Evolutionary conservation across 1,140 invertebrate genomes (phyloP).

Genomic region (Drosophila persimilis): DNA sequence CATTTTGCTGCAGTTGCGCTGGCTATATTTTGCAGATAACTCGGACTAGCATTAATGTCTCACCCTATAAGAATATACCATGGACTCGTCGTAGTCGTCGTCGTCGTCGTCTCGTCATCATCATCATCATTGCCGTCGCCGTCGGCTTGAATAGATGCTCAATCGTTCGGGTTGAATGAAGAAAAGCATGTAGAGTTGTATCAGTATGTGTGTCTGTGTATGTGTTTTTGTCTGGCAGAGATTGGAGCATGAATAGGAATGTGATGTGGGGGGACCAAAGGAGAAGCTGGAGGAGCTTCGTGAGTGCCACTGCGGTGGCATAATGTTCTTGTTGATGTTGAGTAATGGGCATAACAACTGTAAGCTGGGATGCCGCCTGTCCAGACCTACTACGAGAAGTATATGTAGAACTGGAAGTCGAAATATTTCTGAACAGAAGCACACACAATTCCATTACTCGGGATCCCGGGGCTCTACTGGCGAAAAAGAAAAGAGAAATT

Average conservation of each 20-base stretch:
- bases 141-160: constrained; percentile 72
- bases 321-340: constrained; percentile 81
- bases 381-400: constrained; percentile 43
- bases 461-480: too few species aligned
- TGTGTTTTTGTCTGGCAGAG: constrained; percentile 35
- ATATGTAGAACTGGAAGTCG: constrained; percentile 28
- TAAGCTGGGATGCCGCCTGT: constrained; percentile 60
- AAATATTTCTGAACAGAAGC: constrained; percentile 36
- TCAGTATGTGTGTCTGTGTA: constrained; percentile 19
- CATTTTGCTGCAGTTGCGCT: too few species aligned
- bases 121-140: constrained; percentile 14
- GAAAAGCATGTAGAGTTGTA: constrained; percentile 53
- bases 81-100: too few species aligned
- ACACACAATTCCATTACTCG: constrained; percentile 39
- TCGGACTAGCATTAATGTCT: too few species aligned
- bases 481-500: constrained; percentile 73
- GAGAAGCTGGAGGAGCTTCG: constrained; percentile 30
- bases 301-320: constrained; percentile 74
- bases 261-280: constrained; percentile 6
- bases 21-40: too few species aligned
- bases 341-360: constrained; percentile 80
- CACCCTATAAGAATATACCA: too few species aligned
- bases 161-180: constrained; percentile 79
- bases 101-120: constrained; percentile 42
- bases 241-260: constrained; percentile 50